Percentiles rank a stretch among this genome's conserved stretches.
Conservation (phyloP, 2,113 vertebrate species). For the Hassar affinis region DNA sequence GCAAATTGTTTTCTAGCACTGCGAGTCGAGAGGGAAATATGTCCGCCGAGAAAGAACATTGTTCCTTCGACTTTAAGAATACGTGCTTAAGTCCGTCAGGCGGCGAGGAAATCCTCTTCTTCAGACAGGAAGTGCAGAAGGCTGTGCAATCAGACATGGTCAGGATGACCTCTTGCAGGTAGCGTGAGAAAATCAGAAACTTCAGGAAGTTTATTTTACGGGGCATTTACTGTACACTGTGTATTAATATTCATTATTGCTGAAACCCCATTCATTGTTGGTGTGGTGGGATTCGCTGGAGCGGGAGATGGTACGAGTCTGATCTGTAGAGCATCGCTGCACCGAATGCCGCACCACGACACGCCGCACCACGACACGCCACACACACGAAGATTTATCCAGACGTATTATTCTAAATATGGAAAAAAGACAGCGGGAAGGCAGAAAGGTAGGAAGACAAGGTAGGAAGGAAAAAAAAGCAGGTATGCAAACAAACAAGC, state of each 20-base stretch:
- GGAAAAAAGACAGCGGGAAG: neutral
- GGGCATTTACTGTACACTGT: neutral
- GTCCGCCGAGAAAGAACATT: conserved; percentile 20
- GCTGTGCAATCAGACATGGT: neutral
- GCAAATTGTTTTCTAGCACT: neutral
- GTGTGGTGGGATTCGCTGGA: neutral
- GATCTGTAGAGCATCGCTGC: neutral
- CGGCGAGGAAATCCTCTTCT: conserved; percentile 51
- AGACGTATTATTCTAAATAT: neutral
- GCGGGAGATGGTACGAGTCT: neutral
- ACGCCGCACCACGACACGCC: too few species aligned
- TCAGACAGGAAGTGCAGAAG: conserved; percentile 20
- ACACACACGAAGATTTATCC: too few species aligned
- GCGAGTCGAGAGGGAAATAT: neutral
- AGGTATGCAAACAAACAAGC: neutral
- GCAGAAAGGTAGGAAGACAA: neutral
- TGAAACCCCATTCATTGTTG: neutral
- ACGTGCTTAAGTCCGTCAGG: neutral
- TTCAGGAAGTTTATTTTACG: neutral
- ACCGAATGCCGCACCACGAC: neutral
- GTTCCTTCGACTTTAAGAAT: conserved; percentile 25
- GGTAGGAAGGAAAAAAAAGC: neutral
- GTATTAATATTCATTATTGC: too few species aligned
- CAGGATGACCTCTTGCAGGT: neutral
- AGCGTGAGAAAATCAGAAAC: conserved; percentile 29